A percentile compares a stretch with the other conserved stretches of the same genome.
phyloP scores from a whole-genome alignment of 2,888 invertebrate genomes.

The Drosophila falleni region DNA sequence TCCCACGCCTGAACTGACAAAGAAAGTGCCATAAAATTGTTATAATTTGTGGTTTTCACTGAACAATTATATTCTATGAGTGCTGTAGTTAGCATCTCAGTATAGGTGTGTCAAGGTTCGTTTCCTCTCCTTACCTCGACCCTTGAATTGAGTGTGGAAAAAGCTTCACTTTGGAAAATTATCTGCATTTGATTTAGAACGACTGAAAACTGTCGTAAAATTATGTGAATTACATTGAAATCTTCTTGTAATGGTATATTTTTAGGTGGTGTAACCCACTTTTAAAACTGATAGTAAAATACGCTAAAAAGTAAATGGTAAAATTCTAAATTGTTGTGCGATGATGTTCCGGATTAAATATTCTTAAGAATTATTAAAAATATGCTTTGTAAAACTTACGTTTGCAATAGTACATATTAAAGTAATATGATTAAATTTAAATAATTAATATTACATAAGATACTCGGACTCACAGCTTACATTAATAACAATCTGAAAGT shows the following conservation, averaged over 20 bases:
- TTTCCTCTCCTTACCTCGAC: background rate
- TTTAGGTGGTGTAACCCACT: constrained; percentile 7
- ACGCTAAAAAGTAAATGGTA: background rate
- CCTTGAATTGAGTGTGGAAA: constrained; percentile 7
- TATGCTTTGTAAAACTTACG: no score
- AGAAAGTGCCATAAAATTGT: constrained; percentile 72
- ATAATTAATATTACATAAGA: no score
- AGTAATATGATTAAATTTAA: no score
- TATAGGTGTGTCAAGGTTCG: constrained; percentile 47
- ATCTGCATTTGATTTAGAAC: constrained; percentile 74
- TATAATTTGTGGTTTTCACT: constrained; percentile 75
- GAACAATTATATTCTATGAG: constrained; percentile 64
- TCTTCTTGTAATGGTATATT: constrained; percentile 17
- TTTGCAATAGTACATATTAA: no score
- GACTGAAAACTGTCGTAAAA: constrained; percentile 61
- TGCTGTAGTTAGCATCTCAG: constrained; percentile 33
- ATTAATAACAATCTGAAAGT: no score
- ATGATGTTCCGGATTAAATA: background rate
- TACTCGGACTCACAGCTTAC: no score
- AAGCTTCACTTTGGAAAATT: constrained; percentile 59
- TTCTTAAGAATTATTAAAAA: background rate
- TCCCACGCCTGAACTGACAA: constrained; percentile 57
- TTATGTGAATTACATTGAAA: constrained; percentile 42
- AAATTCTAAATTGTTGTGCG: constrained; percentile 4
- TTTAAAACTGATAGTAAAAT: constrained; percentile 5